Conservation (phyloP, 1,140 invertebrate species). For the Drosophila mojavensis region DNA sequence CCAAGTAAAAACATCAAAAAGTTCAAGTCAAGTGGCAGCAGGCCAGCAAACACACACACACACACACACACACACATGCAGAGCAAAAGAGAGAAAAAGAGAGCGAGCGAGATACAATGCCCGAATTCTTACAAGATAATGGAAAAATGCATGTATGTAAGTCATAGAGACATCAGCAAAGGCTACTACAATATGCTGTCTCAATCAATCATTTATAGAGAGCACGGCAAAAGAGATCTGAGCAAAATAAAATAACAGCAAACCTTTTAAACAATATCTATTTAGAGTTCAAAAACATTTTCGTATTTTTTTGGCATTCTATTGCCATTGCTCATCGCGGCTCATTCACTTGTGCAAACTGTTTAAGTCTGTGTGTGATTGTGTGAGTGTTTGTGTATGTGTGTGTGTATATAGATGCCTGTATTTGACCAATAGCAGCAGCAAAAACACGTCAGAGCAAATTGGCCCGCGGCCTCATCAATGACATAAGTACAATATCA, state of each 20-base stretch:
- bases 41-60: constrained; percentile 12
- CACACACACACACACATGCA: neutral
- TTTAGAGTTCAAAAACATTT: constrained; percentile 44
- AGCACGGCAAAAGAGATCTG: neutral
- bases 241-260: neutral
- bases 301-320: constrained; percentile 51
- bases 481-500: constrained; percentile 70
- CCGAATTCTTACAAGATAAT: constrained; percentile 56
- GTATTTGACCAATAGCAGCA: constrained; percentile 27
- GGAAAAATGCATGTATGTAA: constrained; percentile 75
- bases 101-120: neutral
- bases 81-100: neutral
- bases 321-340: constrained; percentile 74
- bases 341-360: constrained; percentile 48
- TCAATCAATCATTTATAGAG: constrained; percentile 65
- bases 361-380: constrained; percentile 14
- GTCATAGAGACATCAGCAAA: constrained; percentile 36
- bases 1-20: constrained; percentile 80
- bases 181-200: constrained; percentile 22
- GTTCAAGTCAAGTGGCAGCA: constrained; percentile 74
- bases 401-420: neutral
- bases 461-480: constrained; percentile 50
- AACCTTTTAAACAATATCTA: constrained; percentile 75
- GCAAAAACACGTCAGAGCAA: constrained; percentile 45
- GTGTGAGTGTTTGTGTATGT: neutral